Evolutionary conservation across 2,888 invertebrate species (phyloP).

Genomic region (Eudasyphora cyanicolor): DNA sequence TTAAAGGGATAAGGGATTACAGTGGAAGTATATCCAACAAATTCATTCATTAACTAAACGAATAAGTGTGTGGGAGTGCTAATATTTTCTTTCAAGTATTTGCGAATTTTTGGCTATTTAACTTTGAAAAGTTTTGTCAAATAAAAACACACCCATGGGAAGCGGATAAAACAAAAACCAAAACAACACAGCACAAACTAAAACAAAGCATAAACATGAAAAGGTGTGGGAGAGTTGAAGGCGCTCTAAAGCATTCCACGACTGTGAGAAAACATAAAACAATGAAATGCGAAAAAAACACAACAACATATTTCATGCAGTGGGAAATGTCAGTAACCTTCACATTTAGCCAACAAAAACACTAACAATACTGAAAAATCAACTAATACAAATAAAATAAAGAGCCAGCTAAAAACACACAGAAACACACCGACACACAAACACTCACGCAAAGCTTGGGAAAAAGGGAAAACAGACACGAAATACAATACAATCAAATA

Average conservation of each 20-base stretch:
- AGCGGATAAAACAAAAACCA: neutral
- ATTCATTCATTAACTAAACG: slow-evolving; percentile 1
- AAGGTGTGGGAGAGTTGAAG: neutral
- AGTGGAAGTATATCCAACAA: too few species aligned
- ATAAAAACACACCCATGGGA: slow-evolving; percentile 57
- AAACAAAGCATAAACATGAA: slow-evolving; percentile 4
- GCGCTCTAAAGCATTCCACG: neutral
- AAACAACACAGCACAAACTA: too few species aligned
- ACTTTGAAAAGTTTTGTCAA: slow-evolving; percentile 52
- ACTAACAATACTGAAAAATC: slow-evolving; percentile 35
- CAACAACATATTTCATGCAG: slow-evolving; percentile 45
- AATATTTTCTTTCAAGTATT: neutral
- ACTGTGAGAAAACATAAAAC: neutral
- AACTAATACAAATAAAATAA: slow-evolving; percentile 52
- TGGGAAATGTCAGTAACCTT: slow-evolving; percentile 70
- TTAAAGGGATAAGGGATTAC: too few species aligned
- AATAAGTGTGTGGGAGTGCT: neutral
- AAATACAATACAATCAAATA: slow-evolving; percentile 42
- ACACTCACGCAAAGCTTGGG: neutral
- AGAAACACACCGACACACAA: neutral
- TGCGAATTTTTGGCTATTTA: slow-evolving; percentile 33
- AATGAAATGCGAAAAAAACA: slow-evolving; percentile 15
- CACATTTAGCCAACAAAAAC: slow-evolving; percentile 63
- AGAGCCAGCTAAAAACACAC: neutral
- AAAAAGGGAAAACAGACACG: slow-evolving; percentile 37